Evolutionary conservation across 1,140 invertebrate species (phyloP).

Genomic region (Diploscapter pachys): DNA sequence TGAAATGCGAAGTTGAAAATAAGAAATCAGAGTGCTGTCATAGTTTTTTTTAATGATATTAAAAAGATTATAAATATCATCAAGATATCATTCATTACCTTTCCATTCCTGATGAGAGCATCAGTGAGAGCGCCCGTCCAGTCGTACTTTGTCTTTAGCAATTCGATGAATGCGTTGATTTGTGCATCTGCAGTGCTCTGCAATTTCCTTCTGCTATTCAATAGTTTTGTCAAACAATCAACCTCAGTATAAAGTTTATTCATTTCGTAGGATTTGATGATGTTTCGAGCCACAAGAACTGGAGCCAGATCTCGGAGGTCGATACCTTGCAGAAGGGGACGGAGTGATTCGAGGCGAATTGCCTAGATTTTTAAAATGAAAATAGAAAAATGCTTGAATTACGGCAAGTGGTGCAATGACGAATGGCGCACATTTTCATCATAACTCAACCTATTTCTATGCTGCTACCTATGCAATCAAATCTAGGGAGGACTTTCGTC

Average conservation of each 20-base stretch:
- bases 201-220: neutral
- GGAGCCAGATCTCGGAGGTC: slow-evolving; percentile 50
- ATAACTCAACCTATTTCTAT: too few species aligned
- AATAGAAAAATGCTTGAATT: too few species aligned
- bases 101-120: slow-evolving; percentile 48
- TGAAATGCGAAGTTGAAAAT: too few species aligned
- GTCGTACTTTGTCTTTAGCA: slow-evolving; percentile 53
- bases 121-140: slow-evolving; percentile 51
- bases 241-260: slow-evolving; percentile 49
- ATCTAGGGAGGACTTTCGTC: too few species aligned
- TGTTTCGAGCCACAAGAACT: slow-evolving; percentile 48
- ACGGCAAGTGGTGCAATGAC: too few species aligned
- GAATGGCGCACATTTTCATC: too few species aligned
- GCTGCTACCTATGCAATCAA: too few species aligned
- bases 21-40: too few species aligned
- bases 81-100: slow-evolving; percentile 14
- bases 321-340: slow-evolving; percentile 34
- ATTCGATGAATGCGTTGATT: slow-evolving; percentile 50
- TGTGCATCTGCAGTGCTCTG: slow-evolving; percentile 25
- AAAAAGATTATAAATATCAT: too few species aligned
- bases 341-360: slow-evolving; percentile 36
- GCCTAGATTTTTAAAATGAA: too few species aligned
- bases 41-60: too few species aligned
- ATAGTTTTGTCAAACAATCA: neutral
- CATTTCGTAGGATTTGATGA: slow-evolving; percentile 49